These are phyloP conservation scores for Bothrops alternatus DNA, from an alignment of 2,797 vertebrate species.

Conservation along the genomic window DNA sequence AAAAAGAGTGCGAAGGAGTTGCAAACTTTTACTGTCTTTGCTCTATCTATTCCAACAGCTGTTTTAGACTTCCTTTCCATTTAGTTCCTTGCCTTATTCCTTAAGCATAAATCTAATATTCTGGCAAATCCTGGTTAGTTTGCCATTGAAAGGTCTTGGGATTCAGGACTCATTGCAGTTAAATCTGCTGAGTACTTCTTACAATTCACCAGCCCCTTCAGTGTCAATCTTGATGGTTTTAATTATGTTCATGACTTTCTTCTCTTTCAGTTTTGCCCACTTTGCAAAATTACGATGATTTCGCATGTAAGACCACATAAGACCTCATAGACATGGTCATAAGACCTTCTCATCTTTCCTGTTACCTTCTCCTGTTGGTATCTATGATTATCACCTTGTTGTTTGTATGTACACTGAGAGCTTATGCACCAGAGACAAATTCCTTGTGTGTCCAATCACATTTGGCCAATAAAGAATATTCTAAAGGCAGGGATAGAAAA, in stretches of 20 bases:
- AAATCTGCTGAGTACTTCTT: neutral
- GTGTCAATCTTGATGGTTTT: neutral
- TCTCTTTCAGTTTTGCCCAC: neutral
- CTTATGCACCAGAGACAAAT: neutral
- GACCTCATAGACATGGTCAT: neutral
- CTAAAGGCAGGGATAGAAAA: neutral
- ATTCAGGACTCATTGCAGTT: neutral
- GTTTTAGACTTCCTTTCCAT: neutral
- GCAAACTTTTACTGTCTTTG: neutral
- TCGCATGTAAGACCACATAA: neutral
- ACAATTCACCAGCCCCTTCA: neutral
- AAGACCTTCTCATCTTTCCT: neutral
- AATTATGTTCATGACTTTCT: neutral
- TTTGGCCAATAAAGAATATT: neutral
- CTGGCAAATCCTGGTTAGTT: neutral
- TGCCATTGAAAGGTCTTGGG: neutral
- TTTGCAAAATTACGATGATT: neutral
- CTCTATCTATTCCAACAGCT: neutral
- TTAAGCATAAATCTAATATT: neutral
- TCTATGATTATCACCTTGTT: neutral
- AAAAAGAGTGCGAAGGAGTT: neutral
- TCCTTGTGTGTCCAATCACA: neutral
- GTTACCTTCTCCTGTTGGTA: neutral
- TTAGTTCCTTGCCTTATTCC: neutral
- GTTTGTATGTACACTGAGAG: neutral